A percentile compares a stretch with the other conserved stretches of the same genome.
Conservation (phyloP, 2,797 vertebrate species). For the Columba guinea region DNA sequence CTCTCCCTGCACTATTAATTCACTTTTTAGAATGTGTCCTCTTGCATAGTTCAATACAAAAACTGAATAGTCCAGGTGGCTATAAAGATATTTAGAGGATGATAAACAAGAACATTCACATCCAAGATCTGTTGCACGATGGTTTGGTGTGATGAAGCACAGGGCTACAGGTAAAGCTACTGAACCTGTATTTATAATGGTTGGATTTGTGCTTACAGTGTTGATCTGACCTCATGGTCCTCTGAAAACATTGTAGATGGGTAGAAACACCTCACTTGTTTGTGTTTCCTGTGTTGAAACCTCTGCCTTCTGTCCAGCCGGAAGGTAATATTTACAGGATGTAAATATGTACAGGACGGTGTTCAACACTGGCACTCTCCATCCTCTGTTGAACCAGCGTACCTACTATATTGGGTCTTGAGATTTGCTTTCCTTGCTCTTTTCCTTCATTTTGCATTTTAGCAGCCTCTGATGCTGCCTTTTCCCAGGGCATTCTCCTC, state of each 20-base stretch:
- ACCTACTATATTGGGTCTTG: not conserved
- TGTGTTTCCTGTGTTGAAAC: not conserved
- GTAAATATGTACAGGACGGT: not conserved
- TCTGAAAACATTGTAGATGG: not conserved
- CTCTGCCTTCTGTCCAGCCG: not conserved
- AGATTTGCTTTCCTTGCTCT: not conserved
- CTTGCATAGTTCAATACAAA: not conserved
- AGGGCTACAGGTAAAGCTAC: not conserved
- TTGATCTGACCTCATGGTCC: not conserved
- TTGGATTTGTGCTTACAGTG: not conserved
- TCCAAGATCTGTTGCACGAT: not conserved
- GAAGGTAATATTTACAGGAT: not conserved
- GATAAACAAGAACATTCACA: not conserved
- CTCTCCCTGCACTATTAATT: not conserved
- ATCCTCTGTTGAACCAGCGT: not conserved
- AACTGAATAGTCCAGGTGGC: not conserved
- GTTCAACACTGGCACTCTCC: not conserved
- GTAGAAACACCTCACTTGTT: not conserved
- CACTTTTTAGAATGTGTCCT: fast-evolving
- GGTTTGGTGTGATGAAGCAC: not conserved
- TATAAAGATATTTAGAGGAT: not conserved
- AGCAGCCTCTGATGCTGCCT: not conserved
- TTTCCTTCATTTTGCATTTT: not conserved
- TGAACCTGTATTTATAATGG: not conserved
- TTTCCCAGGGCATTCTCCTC: not conserved